phyloP scores from a whole-genome alignment of 2,113 vertebrate genomes.

The Glareola pratincola region DNA sequence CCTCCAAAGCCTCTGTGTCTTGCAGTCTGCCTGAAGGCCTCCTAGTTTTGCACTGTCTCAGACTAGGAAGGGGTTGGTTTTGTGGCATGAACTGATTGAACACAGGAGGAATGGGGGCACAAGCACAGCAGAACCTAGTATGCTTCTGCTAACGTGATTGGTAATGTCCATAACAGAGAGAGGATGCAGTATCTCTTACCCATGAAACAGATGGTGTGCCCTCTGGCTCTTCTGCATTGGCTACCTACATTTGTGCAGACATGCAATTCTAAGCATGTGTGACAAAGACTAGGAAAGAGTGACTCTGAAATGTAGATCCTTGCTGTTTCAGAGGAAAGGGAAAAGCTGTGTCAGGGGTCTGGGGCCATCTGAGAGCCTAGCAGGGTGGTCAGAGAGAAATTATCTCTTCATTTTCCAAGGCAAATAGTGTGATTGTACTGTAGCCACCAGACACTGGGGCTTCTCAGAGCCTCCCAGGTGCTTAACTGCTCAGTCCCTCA shows the following conservation, averaged over 20 bases:
- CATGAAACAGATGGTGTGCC: too few species aligned
- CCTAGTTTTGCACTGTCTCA: not conserved
- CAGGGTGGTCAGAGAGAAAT: not conserved
- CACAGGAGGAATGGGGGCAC: not conserved
- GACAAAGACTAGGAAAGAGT: not conserved
- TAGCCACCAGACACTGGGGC: not conserved
- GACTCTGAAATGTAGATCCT: not conserved
- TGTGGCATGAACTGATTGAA: not conserved
- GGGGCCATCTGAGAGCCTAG: not conserved
- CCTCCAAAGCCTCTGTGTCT: too few species aligned
- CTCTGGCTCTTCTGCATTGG: not conserved
- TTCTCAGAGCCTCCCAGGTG: not conserved
- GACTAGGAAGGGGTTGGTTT: not conserved
- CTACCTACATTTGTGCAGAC: not conserved
- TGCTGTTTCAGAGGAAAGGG: not conserved
- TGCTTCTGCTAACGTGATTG: not conserved
- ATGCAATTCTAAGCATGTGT: rapidly evolving
- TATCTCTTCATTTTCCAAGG: not conserved
- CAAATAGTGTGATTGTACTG: not conserved
- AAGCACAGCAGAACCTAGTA: not conserved
- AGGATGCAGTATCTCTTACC: not conserved
- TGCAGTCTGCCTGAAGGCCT: not conserved
- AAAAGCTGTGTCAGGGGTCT: not conserved
- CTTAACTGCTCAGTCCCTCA: not conserved
- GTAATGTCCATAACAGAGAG: too few species aligned